phyloP scores from a whole-genome alignment of 1,140 invertebrate species.

The Sesamia nonagrioides region DNA sequence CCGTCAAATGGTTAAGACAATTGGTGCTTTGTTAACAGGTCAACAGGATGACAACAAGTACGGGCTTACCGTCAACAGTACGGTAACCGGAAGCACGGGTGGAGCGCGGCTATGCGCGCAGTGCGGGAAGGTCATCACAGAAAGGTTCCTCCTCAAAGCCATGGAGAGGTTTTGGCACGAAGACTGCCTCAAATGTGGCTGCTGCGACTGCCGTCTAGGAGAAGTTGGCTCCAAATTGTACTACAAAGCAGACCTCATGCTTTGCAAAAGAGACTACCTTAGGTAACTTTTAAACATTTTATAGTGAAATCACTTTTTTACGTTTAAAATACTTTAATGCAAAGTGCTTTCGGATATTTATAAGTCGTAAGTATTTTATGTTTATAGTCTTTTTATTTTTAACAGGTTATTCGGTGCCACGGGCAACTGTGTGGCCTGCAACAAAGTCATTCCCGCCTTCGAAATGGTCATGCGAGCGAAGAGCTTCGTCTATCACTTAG shows the following conservation, averaged over 20 bases:
- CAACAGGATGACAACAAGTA: slow-evolving; percentile 86
- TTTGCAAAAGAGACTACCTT: slow-evolving; percentile 97
- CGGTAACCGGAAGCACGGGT: slow-evolving; percentile 74
- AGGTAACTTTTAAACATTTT: slow-evolving; percentile 86
- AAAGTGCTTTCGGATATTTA: slow-evolving; percentile 59
- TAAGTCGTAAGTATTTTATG: slow-evolving; percentile 61
- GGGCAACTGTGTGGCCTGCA: slow-evolving; percentile 96
- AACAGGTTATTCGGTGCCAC: slow-evolving; percentile 96
- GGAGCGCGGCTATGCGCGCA: slow-evolving; percentile 91
- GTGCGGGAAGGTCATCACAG: slow-evolving; percentile 92
- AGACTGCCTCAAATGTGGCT: slow-evolving; percentile 97
- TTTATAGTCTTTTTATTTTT: slow-evolving; percentile 64
- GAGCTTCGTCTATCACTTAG: slow-evolving; percentile 97
- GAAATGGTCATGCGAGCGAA: slow-evolving; percentile 99
- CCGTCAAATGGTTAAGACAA: neutral
- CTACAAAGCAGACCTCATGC: slow-evolving; percentile 96
- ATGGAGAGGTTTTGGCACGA: slow-evolving; percentile 98
- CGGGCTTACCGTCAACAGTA: slow-evolving; percentile 66
- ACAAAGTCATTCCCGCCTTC: slow-evolving; percentile 98
- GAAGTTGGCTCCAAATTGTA: slow-evolving; percentile 97
- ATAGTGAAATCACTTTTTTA: slow-evolving; percentile 9
- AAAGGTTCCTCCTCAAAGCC: slow-evolving; percentile 92
- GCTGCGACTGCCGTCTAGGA: slow-evolving; percentile 96
- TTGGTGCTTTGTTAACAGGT: slow-evolving; percentile 65
- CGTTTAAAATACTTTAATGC: slow-evolving; percentile 44